These are phyloP conservation scores for Argentina silus DNA, from an alignment of 2,797 vertebrate genomes.

Conservation along the genomic window DNA sequence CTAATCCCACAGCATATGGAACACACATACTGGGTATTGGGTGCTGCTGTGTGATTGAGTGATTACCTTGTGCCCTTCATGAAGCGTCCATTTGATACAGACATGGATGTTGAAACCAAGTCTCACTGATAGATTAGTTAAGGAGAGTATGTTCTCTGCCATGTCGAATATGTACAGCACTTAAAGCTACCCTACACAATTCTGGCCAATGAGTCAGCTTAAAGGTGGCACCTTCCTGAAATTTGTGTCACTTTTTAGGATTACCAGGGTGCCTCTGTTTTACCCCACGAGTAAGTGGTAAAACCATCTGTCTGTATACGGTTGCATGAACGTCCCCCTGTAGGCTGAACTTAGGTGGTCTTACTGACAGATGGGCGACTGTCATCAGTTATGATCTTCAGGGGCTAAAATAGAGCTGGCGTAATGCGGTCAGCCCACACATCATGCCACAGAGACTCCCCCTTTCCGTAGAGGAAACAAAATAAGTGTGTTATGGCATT, in stretches of 20 bases:
- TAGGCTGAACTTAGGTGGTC: constrained; percentile 28
- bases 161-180: not conserved
- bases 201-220: not conserved
- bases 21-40: too few species aligned
- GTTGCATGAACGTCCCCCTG: constrained; percentile 33
- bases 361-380: constrained; percentile 41
- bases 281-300: constrained; percentile 17
- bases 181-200: not conserved
- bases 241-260: constrained; percentile 19
- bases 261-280: constrained; percentile 25
- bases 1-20: too few species aligned
- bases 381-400: constrained; percentile 38
- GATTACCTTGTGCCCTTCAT: too few species aligned
- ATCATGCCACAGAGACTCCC: not conserved
- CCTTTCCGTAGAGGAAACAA: not conserved
- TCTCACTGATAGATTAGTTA: not conserved
- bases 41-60: too few species aligned
- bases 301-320: constrained; percentile 26
- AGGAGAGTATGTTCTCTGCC: not conserved
- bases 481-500: not conserved
- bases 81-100: too few species aligned
- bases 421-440: constrained; percentile 13
- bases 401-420: constrained; percentile 36
- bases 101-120: too few species aligned
- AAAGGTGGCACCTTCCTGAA: constrained; percentile 11